Evolutionary conservation across 1,140 invertebrate species (phyloP), one percentile per base, ranked within the genome.

Genomic region (Polypedilum pembai): DNA sequence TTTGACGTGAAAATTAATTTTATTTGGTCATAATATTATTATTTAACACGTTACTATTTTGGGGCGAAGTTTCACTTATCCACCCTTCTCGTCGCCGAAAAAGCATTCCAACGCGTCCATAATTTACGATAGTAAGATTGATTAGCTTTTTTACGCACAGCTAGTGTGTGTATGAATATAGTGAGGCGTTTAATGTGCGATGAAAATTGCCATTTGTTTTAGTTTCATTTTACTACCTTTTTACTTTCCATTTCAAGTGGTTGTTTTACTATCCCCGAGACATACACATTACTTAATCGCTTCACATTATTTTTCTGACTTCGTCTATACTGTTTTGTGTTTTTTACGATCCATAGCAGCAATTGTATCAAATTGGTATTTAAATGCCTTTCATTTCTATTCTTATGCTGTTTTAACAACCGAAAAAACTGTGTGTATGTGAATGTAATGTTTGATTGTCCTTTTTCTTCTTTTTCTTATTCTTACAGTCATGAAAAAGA

Each of bases 1-100:
- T 69, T 69, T 69, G 65, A 69, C 65, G 65, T 69, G 65, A 69
- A 69, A 69, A 69, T 69, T 69, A 69, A 69, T 69, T 69, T 69
- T 69, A 69, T 69, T 69, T 69, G 20, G 65, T 21, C 20, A 20
- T 69, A 69, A 69, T 69, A 69, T 69, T 69, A 69, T 69, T 18
- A 69, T 21, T 69, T 69, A 69, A 69, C 65, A 69, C 65, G 65
- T 69, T 69, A 69, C 65, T 18, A 18, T 17, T 17, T 66, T 66
- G 65, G 20, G 18, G 20, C 8, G 65, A 10, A 17, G 45, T 56
- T 12, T 17, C 45, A 69, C 18, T 10, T 69, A 8, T 69, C 4
- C 17, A 21, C 4, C 20, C 63, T 17, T 20, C 63, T 17, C n/a
- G n/a, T n/a, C n/a, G n/a, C n/a, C n/a, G n/a, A 66, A 18, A 66